Evolutionary conservation across 2,113 vertebrate genomes (phyloP).

Genomic region (Aspidoscelis tigris): DNA sequence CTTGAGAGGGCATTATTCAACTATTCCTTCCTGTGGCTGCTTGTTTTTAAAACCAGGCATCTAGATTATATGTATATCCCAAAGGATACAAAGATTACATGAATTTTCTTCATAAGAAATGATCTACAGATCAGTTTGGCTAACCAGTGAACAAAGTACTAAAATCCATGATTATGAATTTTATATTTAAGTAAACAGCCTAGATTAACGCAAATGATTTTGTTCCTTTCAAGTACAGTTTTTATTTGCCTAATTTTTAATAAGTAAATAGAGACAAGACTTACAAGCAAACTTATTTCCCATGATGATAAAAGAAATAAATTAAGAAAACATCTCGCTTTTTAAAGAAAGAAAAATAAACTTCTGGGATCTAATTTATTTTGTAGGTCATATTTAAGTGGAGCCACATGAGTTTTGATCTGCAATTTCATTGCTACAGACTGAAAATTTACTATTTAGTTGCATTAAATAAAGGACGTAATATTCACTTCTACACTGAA

Average conservation of each 20-base stretch:
- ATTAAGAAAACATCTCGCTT: constrained; percentile 32
- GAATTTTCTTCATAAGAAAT: background rate
- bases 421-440: constrained; percentile 19
- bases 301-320: constrained; percentile 15
- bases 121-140: background rate
- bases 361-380: constrained; percentile 26
- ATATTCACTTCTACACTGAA: constrained; percentile 5
- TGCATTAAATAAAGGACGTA: constrained; percentile 17
- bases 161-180: constrained; percentile 19
- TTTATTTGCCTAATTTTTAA: constrained; percentile 23
- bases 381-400: constrained; percentile 22
- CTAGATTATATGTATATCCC: background rate
- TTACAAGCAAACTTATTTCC: constrained; percentile 28
- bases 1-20: background rate
- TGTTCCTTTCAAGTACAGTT: background rate
- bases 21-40: background rate
- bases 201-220: constrained; percentile 23
- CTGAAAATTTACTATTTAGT: background rate
- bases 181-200: constrained; percentile 4
- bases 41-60: background rate
- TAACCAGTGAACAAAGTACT: constrained; percentile 3
- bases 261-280: constrained; percentile 4
- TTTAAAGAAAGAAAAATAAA: constrained; percentile 13
- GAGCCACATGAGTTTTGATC: constrained; percentile 20
- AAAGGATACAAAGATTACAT: constrained; percentile 7